Percentiles rank a stretch among this genome's conserved stretches.
phyloP scores from a whole-genome alignment of 2,888 invertebrate species.

The Cryptosula pallasiana region DNA sequence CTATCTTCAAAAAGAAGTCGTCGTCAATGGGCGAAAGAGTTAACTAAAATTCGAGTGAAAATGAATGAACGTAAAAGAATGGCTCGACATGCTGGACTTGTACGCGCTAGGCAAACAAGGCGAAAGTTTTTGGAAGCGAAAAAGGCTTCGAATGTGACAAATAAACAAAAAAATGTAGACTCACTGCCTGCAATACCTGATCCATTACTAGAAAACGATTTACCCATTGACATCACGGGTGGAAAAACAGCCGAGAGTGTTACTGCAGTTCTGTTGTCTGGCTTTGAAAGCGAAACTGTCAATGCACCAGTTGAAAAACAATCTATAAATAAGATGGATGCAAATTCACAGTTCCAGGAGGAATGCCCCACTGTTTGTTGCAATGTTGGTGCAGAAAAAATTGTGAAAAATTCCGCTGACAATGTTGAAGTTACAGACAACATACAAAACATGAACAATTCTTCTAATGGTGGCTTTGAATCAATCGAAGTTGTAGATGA shows the following conservation, averaged over 20 bases:
- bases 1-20: neutral
- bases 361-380: too few relatives aligned
- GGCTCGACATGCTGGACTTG: neutral
- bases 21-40: neutral
- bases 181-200: too few relatives aligned
- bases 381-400: too few relatives aligned
- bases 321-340: too few relatives aligned
- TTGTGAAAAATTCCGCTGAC: neutral
- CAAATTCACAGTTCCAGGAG: too few relatives aligned
- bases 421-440: too few relatives aligned
- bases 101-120: neutral
- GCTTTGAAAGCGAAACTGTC: neutral
- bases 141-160: neutral
- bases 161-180: neutral
- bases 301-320: too few relatives aligned
- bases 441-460: neutral
- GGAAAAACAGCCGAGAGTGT: neutral
- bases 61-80: neutral
- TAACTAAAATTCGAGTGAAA: constrained; percentile 17
- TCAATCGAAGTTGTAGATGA: constrained; percentile 10
- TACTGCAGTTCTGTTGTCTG: neutral
- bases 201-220: neutral
- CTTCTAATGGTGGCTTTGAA: neutral
- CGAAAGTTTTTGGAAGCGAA: neutral
- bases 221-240: neutral